These are phyloP conservation scores for Trissolcus japonicus DNA, from an alignment of 2,888 invertebrate species.

Conservation along the genomic window DNA sequence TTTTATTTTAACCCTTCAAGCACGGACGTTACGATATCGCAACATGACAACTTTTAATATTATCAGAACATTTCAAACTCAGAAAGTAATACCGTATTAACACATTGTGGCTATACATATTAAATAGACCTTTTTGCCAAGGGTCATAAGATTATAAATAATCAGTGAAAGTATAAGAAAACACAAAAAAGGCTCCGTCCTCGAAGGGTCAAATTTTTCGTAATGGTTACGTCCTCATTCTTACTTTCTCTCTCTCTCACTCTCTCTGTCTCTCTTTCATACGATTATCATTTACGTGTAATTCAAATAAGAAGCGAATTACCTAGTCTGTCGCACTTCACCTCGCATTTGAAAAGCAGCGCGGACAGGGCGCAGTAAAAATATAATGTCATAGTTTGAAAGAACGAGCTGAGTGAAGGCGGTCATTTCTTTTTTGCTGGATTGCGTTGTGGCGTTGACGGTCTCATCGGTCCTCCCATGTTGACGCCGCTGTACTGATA, in stretches of 20 bases:
- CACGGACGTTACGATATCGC: no score
- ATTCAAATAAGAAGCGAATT: constrained; percentile 49
- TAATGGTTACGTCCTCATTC: neutral
- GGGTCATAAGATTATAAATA: no score
- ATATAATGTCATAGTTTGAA: constrained; percentile 72
- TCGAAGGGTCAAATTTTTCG: no score
- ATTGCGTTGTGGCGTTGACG: constrained; percentile 90
- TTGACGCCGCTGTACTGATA: constrained; percentile 96
- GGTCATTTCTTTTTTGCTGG: constrained; percentile 82
- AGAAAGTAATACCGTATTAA: no score
- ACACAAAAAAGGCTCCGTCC: no score
- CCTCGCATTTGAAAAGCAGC: constrained; percentile 43
- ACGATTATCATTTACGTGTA: constrained; percentile 3
- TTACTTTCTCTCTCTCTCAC: neutral
- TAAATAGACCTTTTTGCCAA: no score
- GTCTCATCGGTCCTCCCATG: constrained; percentile 80
- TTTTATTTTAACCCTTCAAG: constrained; percentile 2
- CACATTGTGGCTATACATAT: no score
- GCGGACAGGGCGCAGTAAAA: constrained; percentile 46
- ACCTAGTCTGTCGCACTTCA: constrained; percentile 36
- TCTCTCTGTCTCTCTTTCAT: constrained; percentile 5
- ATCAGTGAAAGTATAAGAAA: no score
- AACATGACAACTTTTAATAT: no score
- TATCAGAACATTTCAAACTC: no score
- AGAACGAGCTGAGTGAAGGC: constrained; percentile 69